Percentiles rank a stretch among this genome's conserved stretches.
phyloP scores from a whole-genome alignment of 2,888 invertebrate genomes.

The Heliconius hortense region DNA sequence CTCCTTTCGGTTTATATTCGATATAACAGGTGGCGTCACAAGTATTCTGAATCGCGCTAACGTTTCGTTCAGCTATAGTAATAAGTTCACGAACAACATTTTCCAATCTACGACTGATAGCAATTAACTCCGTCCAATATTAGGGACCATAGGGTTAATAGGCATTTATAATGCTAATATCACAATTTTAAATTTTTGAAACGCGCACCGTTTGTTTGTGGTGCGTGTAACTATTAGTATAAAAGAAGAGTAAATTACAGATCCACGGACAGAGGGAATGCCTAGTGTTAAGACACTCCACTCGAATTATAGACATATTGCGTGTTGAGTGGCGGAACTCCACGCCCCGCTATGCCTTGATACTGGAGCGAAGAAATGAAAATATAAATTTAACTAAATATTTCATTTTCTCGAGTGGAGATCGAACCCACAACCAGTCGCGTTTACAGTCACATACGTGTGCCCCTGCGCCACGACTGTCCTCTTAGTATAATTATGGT shows the following conservation, averaged over 20 bases:
- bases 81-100: neutral
- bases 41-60: slow-evolving; percentile 8
- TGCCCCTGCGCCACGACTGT: too few relatives aligned
- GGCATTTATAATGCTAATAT: neutral
- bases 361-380: too few relatives aligned
- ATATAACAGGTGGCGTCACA: neutral
- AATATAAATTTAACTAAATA: too few relatives aligned
- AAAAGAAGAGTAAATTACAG: neutral
- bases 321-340: too few relatives aligned
- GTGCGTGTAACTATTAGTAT: neutral
- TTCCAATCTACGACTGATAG: neutral
- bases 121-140: neutral
- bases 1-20: neutral
- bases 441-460: too few relatives aligned
- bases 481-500: too few relatives aligned
- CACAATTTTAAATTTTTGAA: slow-evolving; percentile 7
- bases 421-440: too few relatives aligned
- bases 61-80: neutral
- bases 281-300: too few relatives aligned
- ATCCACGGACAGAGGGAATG: too few relatives aligned
- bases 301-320: too few relatives aligned
- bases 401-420: too few relatives aligned
- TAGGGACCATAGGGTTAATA: neutral
- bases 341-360: too few relatives aligned
- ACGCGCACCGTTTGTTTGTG: neutral